Evolutionary conservation across 2,888 invertebrate genomes (phyloP).

Genomic region (Caenorhabditis angaria): DNA sequence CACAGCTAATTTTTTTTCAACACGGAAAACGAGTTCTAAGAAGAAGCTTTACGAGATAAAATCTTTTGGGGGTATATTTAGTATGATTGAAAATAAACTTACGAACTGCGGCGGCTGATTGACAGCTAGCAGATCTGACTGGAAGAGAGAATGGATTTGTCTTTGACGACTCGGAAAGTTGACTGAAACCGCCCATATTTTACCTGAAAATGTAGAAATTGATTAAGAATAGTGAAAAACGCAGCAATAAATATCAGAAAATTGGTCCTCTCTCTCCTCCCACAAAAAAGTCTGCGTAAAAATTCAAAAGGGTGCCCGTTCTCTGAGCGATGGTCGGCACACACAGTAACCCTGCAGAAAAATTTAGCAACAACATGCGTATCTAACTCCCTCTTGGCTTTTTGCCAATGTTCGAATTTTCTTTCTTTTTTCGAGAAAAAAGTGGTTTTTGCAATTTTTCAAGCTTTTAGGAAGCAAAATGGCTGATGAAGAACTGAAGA

Average conservation of each 20-base stretch:
- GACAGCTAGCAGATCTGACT: conserved; percentile 57
- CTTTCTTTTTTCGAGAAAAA: conserved; percentile 11
- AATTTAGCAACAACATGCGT: conserved; percentile 33
- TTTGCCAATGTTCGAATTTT: conserved; percentile 27
- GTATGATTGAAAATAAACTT: conserved; percentile 10
- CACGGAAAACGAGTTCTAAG: no score
- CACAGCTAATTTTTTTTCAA: no score
- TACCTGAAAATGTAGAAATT: conserved; percentile 17
- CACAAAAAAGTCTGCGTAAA: conserved; percentile 2
- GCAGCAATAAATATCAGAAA: background rate
- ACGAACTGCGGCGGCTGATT: conserved; percentile 26
- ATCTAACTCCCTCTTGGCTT: conserved; percentile 40
- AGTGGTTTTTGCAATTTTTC: background rate
- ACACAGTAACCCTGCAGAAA: conserved; percentile 22
- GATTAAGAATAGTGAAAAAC: conserved; percentile 4
- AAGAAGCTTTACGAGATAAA: no score
- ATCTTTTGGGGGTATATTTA: no score
- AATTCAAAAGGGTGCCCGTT: conserved; percentile 20
- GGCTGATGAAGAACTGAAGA: conserved; percentile 56
- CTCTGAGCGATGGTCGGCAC: conserved; percentile 41
- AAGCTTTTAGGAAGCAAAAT: no score
- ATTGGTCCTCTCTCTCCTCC: background rate
- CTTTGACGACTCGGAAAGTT: conserved; percentile 60
- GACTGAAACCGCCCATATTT: conserved; percentile 65
- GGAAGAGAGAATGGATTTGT: conserved; percentile 67